Evolutionary conservation across 2,797 vertebrate genomes (phyloP).

Genomic region (Fistularia commersonii): DNA sequence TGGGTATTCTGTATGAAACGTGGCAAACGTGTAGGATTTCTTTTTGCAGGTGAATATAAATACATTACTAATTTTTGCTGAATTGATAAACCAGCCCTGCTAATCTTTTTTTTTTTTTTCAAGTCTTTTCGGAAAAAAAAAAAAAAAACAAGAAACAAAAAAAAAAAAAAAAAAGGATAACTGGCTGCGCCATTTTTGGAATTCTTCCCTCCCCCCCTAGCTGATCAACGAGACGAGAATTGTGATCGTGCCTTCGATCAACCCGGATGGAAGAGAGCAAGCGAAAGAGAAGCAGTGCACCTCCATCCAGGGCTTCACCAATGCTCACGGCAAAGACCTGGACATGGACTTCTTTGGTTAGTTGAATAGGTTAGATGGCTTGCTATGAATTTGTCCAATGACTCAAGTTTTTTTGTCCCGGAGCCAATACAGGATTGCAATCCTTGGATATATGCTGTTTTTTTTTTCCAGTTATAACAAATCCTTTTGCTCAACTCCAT

Average conservation of each 20-base stretch:
- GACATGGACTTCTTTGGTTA: slow-evolving; percentile 94
- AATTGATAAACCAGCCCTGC: too few species aligned
- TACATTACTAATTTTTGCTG: too few species aligned
- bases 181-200: slow-evolving; percentile 1
- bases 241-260: slow-evolving; percentile 91
- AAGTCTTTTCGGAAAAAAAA: too few species aligned
- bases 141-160: too few species aligned
- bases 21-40: background rate
- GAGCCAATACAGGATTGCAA: too few species aligned
- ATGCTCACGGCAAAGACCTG: slow-evolving; percentile 84
- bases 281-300: slow-evolving; percentile 87
- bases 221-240: slow-evolving; percentile 91
- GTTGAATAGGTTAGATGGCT: slow-evolving; percentile 20
- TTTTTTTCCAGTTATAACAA: background rate
- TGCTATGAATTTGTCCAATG: background rate
- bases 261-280: slow-evolving; percentile 89
- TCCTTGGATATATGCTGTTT: background rate
- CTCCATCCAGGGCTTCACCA: slow-evolving; percentile 79
- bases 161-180: background rate
- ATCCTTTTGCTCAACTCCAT: background rate
- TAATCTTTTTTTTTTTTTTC: too few species aligned
- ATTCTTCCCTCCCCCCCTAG: slow-evolving; percentile 57
- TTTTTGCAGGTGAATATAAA: too few species aligned
- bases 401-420: too few species aligned
- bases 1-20: background rate